Conservation (phyloP, 2,113 vertebrate species). For the Orthonyx spaldingii region DNA sequence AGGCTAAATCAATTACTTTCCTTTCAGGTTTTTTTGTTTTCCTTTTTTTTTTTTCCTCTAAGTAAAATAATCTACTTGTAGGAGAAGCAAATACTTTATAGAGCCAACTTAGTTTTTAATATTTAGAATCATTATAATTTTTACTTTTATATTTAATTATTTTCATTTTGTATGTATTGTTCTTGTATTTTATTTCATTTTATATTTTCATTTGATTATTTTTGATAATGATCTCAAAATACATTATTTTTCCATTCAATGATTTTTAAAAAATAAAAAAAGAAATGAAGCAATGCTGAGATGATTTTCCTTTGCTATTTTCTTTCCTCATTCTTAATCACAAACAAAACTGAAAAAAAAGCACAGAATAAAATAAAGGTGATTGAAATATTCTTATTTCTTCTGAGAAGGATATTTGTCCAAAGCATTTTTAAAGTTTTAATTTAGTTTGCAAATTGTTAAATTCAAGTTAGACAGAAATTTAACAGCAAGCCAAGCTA, state of each 20-base stretch:
- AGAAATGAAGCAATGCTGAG: background rate
- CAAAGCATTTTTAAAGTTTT: background rate
- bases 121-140: background rate
- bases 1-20: background rate
- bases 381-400: background rate
- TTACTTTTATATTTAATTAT: background rate
- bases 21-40: fast-evolving
- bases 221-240: background rate
- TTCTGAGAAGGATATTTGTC: background rate
- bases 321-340: background rate
- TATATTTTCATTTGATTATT: background rate
- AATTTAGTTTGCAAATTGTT: background rate
- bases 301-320: background rate
- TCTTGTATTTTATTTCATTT: background rate
- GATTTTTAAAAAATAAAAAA: background rate
- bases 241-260: background rate
- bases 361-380: background rate
- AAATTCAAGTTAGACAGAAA: background rate
- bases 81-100: background rate
- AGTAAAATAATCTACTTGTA: background rate
- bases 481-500: background rate
- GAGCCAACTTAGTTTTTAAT: background rate
- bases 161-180: background rate
- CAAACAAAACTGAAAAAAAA: background rate
- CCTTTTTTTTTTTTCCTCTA: background rate